Evolutionary conservation across 2,888 invertebrate genomes (phyloP), one percentile per base, ranked within the genome.

Genomic region (Lutraria lutraria): DNA sequence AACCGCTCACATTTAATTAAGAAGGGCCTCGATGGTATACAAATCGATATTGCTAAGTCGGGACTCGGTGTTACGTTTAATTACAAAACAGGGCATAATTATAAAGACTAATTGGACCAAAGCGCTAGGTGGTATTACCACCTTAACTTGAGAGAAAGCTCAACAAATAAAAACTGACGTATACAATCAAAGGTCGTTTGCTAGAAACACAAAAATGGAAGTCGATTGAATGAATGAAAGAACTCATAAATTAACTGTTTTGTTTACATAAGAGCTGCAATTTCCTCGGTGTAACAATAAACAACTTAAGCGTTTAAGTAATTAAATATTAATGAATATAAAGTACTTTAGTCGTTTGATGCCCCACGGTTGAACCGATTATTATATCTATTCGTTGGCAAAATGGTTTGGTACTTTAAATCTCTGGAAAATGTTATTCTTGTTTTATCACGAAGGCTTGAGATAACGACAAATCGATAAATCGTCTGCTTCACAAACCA

Each of bases 381-480:
- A 31, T 31, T 25, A 76, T 25, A 34, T 76, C 31, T 31, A 76
- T 76, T 76, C 15, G 76, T 76, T 34, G 15, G 34, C 25, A 8
- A 34, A 34, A 76, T 76, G 31, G 76, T 76, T 34, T 16, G 76
- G 34, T 16, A 31, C 31, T 19, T 6, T 2, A 76, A 76, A 34
- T 76, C 76, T 31, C 34, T 76, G 76, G 76, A 34, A 76, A 76
- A 16, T 19, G 16, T 31, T 0, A 76, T 76, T 34, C 34, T 34
- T 6, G 34, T 16, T 31, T 15, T 16, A 31, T 76, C 76, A 76
- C 19, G 76, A 34, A 76, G 76, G 31, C 16, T 34, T 19, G 76
- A 34, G 34, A 31, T 76, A 76, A 76, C 13, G 76, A 76, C 34
- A 76, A 76, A 76, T 76, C 76, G 34, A 76, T 76, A 76, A 31